Base-by-base conservation (phyloP, 2,888 invertebrate species). In the Tupiocoris notatus region DNA sequence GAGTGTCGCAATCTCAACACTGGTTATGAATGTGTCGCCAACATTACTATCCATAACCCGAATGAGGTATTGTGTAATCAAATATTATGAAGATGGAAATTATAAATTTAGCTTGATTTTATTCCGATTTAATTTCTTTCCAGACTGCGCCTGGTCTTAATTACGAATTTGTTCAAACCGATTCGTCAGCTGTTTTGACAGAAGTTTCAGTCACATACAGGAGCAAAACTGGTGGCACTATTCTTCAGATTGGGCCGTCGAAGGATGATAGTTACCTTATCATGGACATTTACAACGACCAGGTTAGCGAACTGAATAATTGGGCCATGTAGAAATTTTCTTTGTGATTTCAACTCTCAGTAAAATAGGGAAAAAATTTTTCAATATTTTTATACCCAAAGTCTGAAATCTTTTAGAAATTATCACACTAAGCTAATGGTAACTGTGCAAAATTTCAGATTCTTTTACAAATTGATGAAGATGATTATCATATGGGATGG, bases 11-110 rank as follows among this genome's bases (percentile, higher is more conserved):
- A 96, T 85, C 87, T 96, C 12, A 92, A 92, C 82, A 91, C 92
- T 80, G 96, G 96, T 9, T 96, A 93, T 84, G 96, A 97, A 85
- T 97, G 97, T 84, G 88, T 95, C 62, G 90, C 94, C 0, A 93
- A 93, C 83, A 92, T 92, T 67, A 95, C 95, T 0, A 95, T 96
- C 83, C 90, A 93, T 82, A 94, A 95, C 7, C 39, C 74, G 12
- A 58, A 71, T 20, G 61, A 65, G 62, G 79, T 78, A n/a, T n/a
- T n/a, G n/a, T n/a, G n/a, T n/a, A n/a, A n/a, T 0, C 22, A n/a
- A 66, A 66, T 54, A 54, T 39, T 17, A 39, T 21, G n/a, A n/a
- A n/a, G n/a, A n/a, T n/a, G n/a, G n/a, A n/a, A n/a, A n/a, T n/a
- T n/a, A 57, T 23, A 12, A 39, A 39, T n/a, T n/a, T n/a, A n/a